Evolutionary conservation across 2,113 vertebrate genomes (phyloP), one percentile per base, ranked within the genome.

Genomic region (Apistogramma diplotaenia): DNA sequence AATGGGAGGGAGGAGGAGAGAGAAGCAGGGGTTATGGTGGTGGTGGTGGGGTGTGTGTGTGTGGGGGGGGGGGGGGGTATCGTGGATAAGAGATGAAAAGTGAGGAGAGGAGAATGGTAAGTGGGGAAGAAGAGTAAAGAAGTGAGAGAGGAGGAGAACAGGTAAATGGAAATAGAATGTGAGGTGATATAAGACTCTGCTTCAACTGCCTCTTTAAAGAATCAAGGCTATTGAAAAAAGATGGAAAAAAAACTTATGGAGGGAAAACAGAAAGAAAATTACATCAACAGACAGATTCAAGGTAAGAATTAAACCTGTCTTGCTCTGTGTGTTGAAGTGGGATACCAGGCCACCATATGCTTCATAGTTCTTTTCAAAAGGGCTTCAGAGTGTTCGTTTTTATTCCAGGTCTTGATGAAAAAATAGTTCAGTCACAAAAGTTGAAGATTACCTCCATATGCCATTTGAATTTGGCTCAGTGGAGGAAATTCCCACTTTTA

Each of bases 391-490:
- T 19, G 51, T 23, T 73, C 55, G 78, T 79, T 86, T 35, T 71
- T 67, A 82, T 79, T 86, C 54, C 9, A 81, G 59, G 62, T 74
- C 31, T 49, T 87, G 51, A 84, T 82, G 76, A 87, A 61, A 81
- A 83, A 49, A 85, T 75, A 76, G 76, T 84, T 78, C 58, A 89
- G 62, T 87, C 59, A 82, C 35, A 71, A 21, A 84, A 59, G 85
- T 53, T 65, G 53, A 74, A 84, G 70, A 86, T 85, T 81, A 57
- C 59, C 33, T 89, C 55, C 43, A 51, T 43, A 70, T 27, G 59
- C 23, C 25, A 59, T 29, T 67, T 57, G 49, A 85, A 73, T 29
- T 79, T 19, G 81, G 54, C 67, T 70, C 51, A 67, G 25, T 56
- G 29, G 27, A 49, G 55, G 16, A 85, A 61, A n/a, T 71, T 72